Evolutionary conservation across 1,140 invertebrate species (phyloP).

Genomic region (Caerostris darwini): DNA sequence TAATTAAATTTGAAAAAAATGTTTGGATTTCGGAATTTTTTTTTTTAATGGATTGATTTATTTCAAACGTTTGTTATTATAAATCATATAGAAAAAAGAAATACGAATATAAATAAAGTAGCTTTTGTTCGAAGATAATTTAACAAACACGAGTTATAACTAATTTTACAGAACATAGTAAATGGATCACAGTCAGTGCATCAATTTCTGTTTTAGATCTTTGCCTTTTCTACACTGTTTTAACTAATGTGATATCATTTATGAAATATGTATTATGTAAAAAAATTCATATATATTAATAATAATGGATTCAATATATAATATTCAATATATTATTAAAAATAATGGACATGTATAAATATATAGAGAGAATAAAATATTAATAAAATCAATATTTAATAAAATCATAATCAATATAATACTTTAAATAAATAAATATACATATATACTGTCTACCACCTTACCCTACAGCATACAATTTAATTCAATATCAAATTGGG

Average conservation of each 20-base stretch:
- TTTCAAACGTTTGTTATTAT: too few relatives aligned
- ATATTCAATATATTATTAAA: neutral
- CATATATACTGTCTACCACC: conserved; percentile 33
- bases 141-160: too few relatives aligned
- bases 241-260: neutral
- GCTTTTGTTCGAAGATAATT: too few relatives aligned
- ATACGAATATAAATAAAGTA: too few relatives aligned
- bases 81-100: too few relatives aligned
- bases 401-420: neutral
- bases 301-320: neutral
- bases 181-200: conserved; percentile 42
- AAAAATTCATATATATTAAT: neutral
- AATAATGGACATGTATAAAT: neutral
- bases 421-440: neutral
- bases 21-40: too few relatives aligned
- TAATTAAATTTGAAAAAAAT: too few relatives aligned
- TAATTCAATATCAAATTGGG: conserved; percentile 43
- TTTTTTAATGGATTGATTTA: too few relatives aligned
- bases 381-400: neutral
- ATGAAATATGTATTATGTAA: neutral
- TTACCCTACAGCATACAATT: conserved; percentile 73
- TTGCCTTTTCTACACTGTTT: neutral
- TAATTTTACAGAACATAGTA: too few relatives aligned
- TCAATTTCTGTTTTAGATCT: neutral
- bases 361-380: neutral